A percentile compares a stretch with the other conserved stretches of the same genome.
Evolutionary conservation across 2,888 invertebrate genomes (phyloP).

Genomic region (Drosophila parthenogenetica): DNA sequence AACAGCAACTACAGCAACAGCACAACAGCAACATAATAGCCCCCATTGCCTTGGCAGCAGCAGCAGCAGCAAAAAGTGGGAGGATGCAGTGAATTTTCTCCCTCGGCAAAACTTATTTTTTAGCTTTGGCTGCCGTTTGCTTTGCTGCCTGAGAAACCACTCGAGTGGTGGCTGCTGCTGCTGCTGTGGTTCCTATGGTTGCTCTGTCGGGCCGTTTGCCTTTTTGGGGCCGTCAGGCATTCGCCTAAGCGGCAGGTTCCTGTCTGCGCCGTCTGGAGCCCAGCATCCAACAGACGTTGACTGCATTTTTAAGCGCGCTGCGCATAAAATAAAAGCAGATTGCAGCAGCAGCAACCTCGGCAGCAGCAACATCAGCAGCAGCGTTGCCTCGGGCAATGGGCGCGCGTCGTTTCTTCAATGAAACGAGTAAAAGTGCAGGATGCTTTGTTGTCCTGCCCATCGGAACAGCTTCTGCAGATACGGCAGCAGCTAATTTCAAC

Average conservation of each 20-base stretch:
- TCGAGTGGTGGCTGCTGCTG: slow-evolving; percentile 36
- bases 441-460: slow-evolving; percentile 78
- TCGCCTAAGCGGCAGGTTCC: slow-evolving; percentile 80
- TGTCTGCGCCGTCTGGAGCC: slow-evolving; percentile 66
- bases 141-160: slow-evolving; percentile 24
- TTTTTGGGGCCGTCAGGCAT: slow-evolving; percentile 79
- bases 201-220: slow-evolving; percentile 77
- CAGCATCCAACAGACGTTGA: slow-evolving; percentile 65
- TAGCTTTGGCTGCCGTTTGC: slow-evolving; percentile 52
- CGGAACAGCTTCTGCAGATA: slow-evolving; percentile 84
- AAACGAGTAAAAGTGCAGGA: slow-evolving; percentile 80
- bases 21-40: slow-evolving; percentile 61
- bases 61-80: slow-evolving; percentile 81
- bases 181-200: slow-evolving; percentile 10
- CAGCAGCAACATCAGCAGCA: slow-evolving; percentile 25
- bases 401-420: slow-evolving; percentile 73
- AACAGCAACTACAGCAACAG: slow-evolving; percentile 46
- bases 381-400: slow-evolving; percentile 46
- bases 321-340: slow-evolving; percentile 81
- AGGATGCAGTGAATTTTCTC: slow-evolving; percentile 83
- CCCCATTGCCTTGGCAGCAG: slow-evolving; percentile 54
- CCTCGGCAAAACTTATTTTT: slow-evolving; percentile 63
- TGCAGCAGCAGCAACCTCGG: slow-evolving; percentile 56
- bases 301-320: slow-evolving; percentile 79
- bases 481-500: slow-evolving; percentile 83